phyloP scores from a whole-genome alignment of 2,888 invertebrate species.

The Melinaea marsaeus region DNA sequence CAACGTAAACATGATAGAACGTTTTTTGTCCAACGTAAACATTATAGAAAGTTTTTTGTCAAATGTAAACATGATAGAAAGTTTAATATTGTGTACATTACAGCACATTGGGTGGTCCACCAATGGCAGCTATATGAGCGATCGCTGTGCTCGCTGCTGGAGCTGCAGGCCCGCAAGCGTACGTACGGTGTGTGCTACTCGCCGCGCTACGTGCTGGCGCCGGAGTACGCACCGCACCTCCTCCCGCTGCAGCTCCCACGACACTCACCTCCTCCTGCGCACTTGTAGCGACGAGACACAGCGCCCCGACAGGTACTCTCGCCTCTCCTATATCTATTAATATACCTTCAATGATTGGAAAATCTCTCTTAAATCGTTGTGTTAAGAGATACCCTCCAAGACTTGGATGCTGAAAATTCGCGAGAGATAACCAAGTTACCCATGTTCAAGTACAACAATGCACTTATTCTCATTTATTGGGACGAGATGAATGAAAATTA shows the following conservation, averaged over 20 bases:
- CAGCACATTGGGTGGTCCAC: slow-evolving; percentile 69
- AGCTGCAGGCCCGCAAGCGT: slow-evolving; percentile 64
- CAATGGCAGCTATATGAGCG: slow-evolving; percentile 72
- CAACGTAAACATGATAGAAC: no score
- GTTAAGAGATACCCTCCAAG: no score
- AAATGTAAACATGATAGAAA: not conserved
- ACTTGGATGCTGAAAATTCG: no score
- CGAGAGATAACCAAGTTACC: no score
- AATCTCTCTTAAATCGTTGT: no score
- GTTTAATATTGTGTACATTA: slow-evolving; percentile 16
- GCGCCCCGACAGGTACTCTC: slow-evolving; percentile 49
- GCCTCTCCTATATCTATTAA: slow-evolving; percentile 11
- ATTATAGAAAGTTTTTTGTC: no score
- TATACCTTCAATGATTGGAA: not conserved
- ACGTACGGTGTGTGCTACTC: slow-evolving; percentile 63
- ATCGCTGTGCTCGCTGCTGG: slow-evolving; percentile 66
- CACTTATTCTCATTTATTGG: not conserved
- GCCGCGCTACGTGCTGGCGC: slow-evolving; percentile 65
- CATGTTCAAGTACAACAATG: no score
- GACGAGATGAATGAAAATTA: slow-evolving; percentile 7
- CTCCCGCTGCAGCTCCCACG: slow-evolving; percentile 64
- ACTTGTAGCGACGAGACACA: slow-evolving; percentile 67
- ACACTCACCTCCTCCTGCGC: slow-evolving; percentile 68
- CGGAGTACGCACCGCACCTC: slow-evolving; percentile 60
- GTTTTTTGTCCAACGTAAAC: no score